phyloP scores from a whole-genome alignment of 2,797 vertebrate species.

The Cottoperca gobio region DNA sequence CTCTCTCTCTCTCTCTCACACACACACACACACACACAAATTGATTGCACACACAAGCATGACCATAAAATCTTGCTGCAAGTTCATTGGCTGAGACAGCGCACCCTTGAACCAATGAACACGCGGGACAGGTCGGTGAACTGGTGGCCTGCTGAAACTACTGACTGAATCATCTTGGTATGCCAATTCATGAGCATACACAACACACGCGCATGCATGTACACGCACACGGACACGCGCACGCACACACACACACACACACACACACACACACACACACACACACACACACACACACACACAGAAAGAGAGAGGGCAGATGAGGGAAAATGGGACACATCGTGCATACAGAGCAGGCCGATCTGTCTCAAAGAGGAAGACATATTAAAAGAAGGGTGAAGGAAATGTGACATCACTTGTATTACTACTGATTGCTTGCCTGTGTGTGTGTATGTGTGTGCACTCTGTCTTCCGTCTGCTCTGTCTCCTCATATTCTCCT shows the following conservation, averaged over 20 bases:
- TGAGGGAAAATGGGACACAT: conserved; percentile 42
- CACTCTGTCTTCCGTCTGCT: not conserved
- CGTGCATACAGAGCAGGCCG: conserved; percentile 58
- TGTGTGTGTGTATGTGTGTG: conserved; percentile 3
- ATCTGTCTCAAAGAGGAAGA: conserved; percentile 26
- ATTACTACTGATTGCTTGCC: conserved; percentile 26
- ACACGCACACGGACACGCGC: too few species aligned
- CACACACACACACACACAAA: conserved; percentile 33
- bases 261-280: conserved; percentile 24
- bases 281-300: conserved; percentile 35
- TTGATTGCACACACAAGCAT: conserved; percentile 34
- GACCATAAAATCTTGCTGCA: conserved; percentile 51
- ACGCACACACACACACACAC: not conserved
- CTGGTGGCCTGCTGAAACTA: conserved; percentile 65
- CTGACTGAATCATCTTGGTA: conserved; percentile 65
- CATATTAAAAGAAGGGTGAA: conserved; percentile 4
- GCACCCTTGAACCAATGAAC: conserved; percentile 60
- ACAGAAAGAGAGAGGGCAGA: conserved; percentile 37
- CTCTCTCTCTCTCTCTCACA: not conserved
- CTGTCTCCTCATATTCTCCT: conserved; percentile 27
- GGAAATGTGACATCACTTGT: conserved; percentile 44
- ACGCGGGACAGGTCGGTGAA: conserved; percentile 48
- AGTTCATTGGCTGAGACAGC: conserved; percentile 61
- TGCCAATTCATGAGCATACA: conserved; percentile 39
- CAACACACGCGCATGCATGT: not conserved